These are phyloP conservation scores for Zaprionus lineosus DNA, from an alignment of 2,888 invertebrate species.

Conservation along the genomic window DNA sequence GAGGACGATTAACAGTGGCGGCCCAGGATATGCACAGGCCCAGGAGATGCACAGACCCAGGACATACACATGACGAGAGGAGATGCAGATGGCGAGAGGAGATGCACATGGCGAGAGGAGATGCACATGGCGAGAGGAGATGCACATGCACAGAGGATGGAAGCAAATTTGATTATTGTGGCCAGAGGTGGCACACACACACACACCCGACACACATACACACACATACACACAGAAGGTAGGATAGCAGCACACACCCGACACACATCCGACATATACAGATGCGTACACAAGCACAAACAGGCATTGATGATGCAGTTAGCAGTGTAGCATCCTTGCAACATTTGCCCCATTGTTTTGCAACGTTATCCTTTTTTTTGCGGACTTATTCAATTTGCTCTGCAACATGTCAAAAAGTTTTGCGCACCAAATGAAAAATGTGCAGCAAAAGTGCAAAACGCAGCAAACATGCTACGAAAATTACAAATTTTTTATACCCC, in stretches of 20 bases:
- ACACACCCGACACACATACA: background rate
- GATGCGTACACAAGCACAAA: conserved; percentile 18
- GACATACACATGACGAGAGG: too few species aligned
- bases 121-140: conserved; percentile 50
- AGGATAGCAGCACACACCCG: too few species aligned
- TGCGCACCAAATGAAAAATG: conserved; percentile 72
- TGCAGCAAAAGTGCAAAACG: conserved; percentile 74
- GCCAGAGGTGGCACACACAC: conserved; percentile 26
- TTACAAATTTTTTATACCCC: conserved; percentile 64
- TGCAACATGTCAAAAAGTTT: conserved; percentile 74
- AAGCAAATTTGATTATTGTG: conserved; percentile 68
- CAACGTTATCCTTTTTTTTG: conserved; percentile 17
- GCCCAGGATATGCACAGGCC: too few species aligned
- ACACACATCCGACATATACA: background rate
- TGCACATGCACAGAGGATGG: conserved; percentile 14
- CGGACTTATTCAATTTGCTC: conserved; percentile 73
- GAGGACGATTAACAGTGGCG: too few species aligned
- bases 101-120: conserved; percentile 53
- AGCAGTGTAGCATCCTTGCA: too few species aligned
- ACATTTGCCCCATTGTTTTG: conserved; percentile 46
- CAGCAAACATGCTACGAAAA: conserved; percentile 76
- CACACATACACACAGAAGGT: background rate
- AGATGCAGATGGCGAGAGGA: too few species aligned
- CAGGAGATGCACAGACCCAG: too few species aligned
- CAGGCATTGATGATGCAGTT: conserved; percentile 8